Evolutionary conservation across 2,113 vertebrate genomes (phyloP).

Genomic region (Synchiropus splendidus): DNA sequence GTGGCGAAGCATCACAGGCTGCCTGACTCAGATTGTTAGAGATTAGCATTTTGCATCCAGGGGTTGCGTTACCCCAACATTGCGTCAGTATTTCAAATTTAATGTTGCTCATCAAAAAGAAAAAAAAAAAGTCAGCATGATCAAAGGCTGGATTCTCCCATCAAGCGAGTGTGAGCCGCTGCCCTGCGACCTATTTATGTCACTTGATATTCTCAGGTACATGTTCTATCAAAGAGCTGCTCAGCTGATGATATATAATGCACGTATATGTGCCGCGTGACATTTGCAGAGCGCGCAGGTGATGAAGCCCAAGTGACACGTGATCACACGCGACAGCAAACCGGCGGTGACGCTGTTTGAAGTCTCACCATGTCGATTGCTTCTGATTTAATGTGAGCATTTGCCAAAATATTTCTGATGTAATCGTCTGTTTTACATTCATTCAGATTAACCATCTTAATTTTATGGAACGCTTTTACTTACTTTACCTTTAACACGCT

Average conservation of each 20-base stretch:
- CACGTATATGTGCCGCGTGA: conserved; percentile 3
- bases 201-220: conserved; percentile 27
- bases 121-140: conserved; percentile 37
- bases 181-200: conserved; percentile 53
- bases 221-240: conserved; percentile 19
- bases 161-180: conserved; percentile 24
- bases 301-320: conserved; percentile 15
- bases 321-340: conserved; percentile 2
- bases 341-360: not conserved
- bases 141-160: conserved; percentile 44
- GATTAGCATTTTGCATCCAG: conserved; percentile 53
- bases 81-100: conserved; percentile 52
- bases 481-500: too few relatives aligned
- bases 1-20: conserved; percentile 3
- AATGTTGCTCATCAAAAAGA: conserved; percentile 56
- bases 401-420: not conserved
- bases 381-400: not conserved
- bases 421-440: too few relatives aligned
- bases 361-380: not conserved
- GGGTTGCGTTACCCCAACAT: conserved; percentile 37
- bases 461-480: too few relatives aligned
- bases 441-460: too few relatives aligned
- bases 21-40: conserved; percentile 39
- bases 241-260: conserved; percentile 8
- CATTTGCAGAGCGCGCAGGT: conserved; percentile 11